Base-by-base conservation (phyloP, 2,113 vertebrate genomes). In the Melanostigma gelatinosum region DNA sequence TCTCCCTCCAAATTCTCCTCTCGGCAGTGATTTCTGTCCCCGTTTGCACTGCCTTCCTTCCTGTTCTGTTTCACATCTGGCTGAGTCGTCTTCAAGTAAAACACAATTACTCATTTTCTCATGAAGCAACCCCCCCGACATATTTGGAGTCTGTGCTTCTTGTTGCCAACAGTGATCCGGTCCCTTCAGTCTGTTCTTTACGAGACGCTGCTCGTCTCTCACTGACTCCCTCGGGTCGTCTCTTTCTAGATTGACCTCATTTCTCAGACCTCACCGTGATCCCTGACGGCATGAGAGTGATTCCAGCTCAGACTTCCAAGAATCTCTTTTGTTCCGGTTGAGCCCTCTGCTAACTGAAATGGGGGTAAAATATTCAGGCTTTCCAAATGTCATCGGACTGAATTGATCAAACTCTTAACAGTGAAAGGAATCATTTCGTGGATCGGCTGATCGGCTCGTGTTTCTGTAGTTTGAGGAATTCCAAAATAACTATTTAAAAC, bases 11-110 rank as follows among this genome's bases (percentile, higher is more conserved):
- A 42, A 52, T 6, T 2, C 34, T 42, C 71, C 65, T 62, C 76
- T 46, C 55, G n/a, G 34, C 44, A n/a, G 22, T 55, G 52, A 79
- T 52, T 72, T 32, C 70, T 46, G 57, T 84, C 40, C 57, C 61
- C n/a, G 0, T 52, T 68, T 73, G 42, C 71, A 44, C 61, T 8
- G n/a, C 62, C 40, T 75, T 81, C 38, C 77, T 85, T 88, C 80
- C 87, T 84, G 87, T 29, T 70, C 89, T 80, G 83, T 32, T 84
- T 86, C 75, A 86, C 85, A 73, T 89, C 83, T 66, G 70, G 71
- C 64, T 65, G 60, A 29, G 62, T 79, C 22, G 0, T 85, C 62
- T 27, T 69, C 18, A 67, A 72, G 29, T 48, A 29, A 73, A 87
- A 88, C 71, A 77, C 52, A 72, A 65, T 68, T 72, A 63, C 63